Evolutionary conservation across 2,797 vertebrate species (phyloP), one percentile per base, ranked within the genome.

Genomic region (Phataginus tricuspis): DNA sequence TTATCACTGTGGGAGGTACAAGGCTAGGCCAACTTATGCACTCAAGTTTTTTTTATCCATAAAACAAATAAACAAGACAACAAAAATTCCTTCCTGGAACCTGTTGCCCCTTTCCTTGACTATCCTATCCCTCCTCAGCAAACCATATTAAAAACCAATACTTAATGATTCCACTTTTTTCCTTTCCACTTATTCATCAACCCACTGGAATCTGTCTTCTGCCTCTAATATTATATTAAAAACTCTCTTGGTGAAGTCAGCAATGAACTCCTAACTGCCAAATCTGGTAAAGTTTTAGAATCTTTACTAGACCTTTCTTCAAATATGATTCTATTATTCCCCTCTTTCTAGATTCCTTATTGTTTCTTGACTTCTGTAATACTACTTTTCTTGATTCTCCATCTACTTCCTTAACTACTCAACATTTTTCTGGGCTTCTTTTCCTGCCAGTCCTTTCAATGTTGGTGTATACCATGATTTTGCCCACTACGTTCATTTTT

Each of bases 331-430:
- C 18, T 51, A 27, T 64, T 86, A 31, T 39, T 15, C 5, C 4
- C 8, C 13, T 37, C 55, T 85, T 85, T 86, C 57, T 90, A 75
- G 64, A 88, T 85, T 79, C 7, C 72, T 91, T 86, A 11, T 91
- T 86, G 31, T 86, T 80, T 78, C 53, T 77, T 85, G 51, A 92
- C 12, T 95, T 83, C 19, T 90, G 7, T 72, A 83, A 86, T 66
- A 37, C 3, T 18, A 34, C 8, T 61, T 68, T 83, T 42, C 37
- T 55, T 91, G 71, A 79, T 75, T 79, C 11, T 69, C 34, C 69
- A 74, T 88, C 34, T 95, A 42, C 25, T 71, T 87, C 31, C 94
- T 15, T 82, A 93, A 91, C 55, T 42, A 55, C 39, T 87, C 10
- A 68, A 51, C n/a, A 78, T 51, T 91, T 77, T 64, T 5, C 45